phyloP scores from a whole-genome alignment of 2,113 vertebrate genomes.

The Puntigrus tetrazona region DNA sequence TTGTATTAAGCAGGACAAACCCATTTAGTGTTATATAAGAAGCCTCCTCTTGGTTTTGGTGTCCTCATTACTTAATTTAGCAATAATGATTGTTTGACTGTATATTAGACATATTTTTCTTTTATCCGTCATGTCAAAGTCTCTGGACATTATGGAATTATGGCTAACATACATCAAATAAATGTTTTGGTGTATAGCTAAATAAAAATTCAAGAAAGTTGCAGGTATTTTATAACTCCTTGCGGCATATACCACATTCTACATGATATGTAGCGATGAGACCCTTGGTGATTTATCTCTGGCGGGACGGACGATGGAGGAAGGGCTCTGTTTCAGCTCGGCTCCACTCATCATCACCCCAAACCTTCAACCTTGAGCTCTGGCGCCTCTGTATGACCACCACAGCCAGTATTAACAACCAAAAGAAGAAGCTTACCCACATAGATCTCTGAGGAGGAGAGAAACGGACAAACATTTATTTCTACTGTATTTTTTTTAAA shows the following conservation, averaged over 20 bases:
- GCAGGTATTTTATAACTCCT: background rate
- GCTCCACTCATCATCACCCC: slow-evolving; percentile 43
- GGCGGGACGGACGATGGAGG: slow-evolving; percentile 60
- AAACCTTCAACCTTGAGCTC: slow-evolving; percentile 36
- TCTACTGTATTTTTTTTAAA: background rate
- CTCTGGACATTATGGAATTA: background rate
- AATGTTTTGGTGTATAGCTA: background rate
- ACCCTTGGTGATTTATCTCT: slow-evolving; percentile 2
- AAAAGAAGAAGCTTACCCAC: slow-evolving; percentile 85
- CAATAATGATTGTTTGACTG: background rate
- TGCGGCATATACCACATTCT: background rate
- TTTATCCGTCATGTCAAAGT: background rate
- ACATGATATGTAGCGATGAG: background rate
- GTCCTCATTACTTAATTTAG: background rate
- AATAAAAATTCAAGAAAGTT: background rate
- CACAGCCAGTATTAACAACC: slow-evolving; percentile 74
- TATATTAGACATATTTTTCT: background rate
- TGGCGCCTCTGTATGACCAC: slow-evolving; percentile 70
- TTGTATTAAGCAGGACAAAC: background rate
- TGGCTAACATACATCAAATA: background rate
- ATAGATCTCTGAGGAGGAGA: slow-evolving; percentile 42
- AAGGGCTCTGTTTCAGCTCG: slow-evolving; percentile 74
- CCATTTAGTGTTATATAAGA: background rate
- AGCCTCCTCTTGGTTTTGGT: background rate
- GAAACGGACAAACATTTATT: background rate